A percentile compares a stretch with the other conserved stretches of the same genome.
Conservation (phyloP, 2,113 vertebrate species). For the Scytalopus superciliaris region DNA sequence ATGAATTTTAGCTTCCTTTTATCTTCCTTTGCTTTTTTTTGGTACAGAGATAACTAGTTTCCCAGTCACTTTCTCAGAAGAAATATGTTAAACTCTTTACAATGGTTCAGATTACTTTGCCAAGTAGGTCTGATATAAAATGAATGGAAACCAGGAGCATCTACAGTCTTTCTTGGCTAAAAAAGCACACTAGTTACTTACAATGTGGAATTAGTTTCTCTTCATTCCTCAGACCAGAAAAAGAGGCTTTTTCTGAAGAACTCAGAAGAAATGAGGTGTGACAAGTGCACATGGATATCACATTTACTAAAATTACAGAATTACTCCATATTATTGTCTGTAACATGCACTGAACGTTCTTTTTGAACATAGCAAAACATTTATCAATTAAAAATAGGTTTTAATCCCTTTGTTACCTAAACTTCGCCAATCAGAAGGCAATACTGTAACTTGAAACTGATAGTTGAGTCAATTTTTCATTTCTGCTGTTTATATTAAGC, state of each 20-base stretch:
- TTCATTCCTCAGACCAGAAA: not conserved
- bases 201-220: not conserved
- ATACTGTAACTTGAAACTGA: not conserved
- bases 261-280: not conserved
- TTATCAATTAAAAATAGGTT: not conserved
- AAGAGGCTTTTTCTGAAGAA: conserved; percentile 8
- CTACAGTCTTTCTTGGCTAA: not conserved
- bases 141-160: not conserved
- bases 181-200: not conserved
- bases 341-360: not conserved
- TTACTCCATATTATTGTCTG: not conserved
- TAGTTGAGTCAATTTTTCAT: not conserved
- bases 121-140: not conserved
- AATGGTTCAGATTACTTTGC: not conserved
- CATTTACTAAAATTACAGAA: conserved; percentile 5
- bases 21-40: not conserved
- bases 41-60: not conserved
- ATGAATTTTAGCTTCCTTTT: not conserved
- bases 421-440: not conserved
- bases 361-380: not conserved
- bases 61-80: not conserved
- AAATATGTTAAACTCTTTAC: not conserved
- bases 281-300: not conserved
- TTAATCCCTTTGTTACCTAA: not conserved
- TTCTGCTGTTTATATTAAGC: not conserved